Conservation (phyloP, 2,888 invertebrate genomes). For the Trichogramma evanescens region DNA sequence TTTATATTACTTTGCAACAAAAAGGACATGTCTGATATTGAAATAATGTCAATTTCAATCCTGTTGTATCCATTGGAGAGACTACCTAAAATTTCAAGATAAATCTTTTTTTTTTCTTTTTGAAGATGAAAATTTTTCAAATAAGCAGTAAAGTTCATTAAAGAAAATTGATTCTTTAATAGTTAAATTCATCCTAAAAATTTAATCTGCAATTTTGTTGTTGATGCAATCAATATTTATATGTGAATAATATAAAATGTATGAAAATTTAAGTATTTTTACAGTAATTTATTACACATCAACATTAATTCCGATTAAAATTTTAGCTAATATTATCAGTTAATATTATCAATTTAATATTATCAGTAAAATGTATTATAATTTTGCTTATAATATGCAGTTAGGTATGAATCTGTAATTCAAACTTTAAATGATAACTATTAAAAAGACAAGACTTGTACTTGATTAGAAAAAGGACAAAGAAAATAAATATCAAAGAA, state of each 20-base stretch:
- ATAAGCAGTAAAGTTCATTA: too few species aligned
- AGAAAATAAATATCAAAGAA: not conserved
- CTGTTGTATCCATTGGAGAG: slow-evolving; percentile 59
- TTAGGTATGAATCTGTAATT: not conserved
- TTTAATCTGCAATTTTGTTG: slow-evolving; percentile 2
- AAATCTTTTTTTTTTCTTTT: too few species aligned
- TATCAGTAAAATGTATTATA: not conserved
- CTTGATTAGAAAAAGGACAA: not conserved
- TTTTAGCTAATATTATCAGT: not conserved
- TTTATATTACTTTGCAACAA: slow-evolving; percentile 75
- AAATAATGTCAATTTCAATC: slow-evolving; percentile 77
- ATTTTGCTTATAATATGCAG: not conserved
- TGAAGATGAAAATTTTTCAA: too few species aligned
- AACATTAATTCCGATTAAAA: not conserved
- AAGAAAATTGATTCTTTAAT: too few species aligned
- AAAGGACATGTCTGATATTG: slow-evolving; percentile 98
- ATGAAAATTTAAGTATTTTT: not conserved
- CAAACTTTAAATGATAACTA: not conserved
- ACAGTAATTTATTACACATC: not conserved
- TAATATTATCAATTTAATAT: not conserved
- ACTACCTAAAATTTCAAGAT: slow-evolving; percentile 51
- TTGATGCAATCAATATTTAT: too few species aligned
- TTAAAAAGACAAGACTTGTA: not conserved
- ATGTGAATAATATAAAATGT: too few species aligned
- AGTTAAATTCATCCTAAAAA: not conserved